phyloP scores from a whole-genome alignment of 2,113 vertebrate species.

The Conger conger region DNA sequence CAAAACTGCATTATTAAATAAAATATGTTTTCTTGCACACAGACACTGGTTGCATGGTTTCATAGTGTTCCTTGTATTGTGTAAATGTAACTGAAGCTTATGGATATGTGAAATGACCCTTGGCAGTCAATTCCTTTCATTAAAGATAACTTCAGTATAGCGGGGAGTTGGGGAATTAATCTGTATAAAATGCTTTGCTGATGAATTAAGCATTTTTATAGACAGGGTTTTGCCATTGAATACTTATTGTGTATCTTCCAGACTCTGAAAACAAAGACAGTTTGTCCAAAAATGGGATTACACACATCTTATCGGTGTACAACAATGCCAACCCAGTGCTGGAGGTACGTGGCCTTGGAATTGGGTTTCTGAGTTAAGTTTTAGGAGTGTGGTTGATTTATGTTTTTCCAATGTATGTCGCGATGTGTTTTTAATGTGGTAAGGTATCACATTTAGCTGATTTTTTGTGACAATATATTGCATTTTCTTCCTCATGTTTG shows the following conservation, averaged over 20 bases:
- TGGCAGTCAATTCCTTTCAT: background rate
- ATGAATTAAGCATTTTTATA: background rate
- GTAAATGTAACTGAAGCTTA: background rate
- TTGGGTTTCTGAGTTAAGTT: background rate
- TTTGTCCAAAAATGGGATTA: constrained; percentile 74
- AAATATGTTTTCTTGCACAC: background rate
- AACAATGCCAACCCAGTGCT: constrained; percentile 75
- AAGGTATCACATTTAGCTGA: no score
- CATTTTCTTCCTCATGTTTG: no score
- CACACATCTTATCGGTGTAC: constrained; percentile 83
- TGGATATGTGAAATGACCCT: background rate
- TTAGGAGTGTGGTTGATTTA: no score
- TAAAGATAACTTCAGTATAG: no score
- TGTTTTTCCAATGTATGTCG: no score
- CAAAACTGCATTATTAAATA: background rate
- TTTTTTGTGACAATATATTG: no score
- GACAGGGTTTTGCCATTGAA: background rate
- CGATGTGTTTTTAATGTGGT: no score
- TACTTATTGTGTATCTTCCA: constrained; percentile 43
- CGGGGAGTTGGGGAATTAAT: background rate
- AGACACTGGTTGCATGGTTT: background rate
- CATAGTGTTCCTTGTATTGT: background rate
- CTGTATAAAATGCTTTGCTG: background rate
- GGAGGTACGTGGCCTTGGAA: constrained; percentile 62
- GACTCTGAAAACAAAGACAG: constrained; percentile 80